Conservation (phyloP, 1,140 invertebrate species). For the Drosophila melanogaster region Release_6_plus_ISO1_MT NT_033777.3:26626001-26626500, state of each 20-base stretch:
- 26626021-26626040: slow-evolving; percentile 70
- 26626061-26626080: slow-evolving; percentile 49
- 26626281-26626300: slow-evolving; percentile 60
- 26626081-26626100: slow-evolving; percentile 23
- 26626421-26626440: slow-evolving; percentile 76
- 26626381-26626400: slow-evolving; percentile 74
- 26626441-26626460: slow-evolving; percentile 55
- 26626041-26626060: slow-evolving; percentile 66
- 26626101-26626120: slow-evolving; percentile 46
- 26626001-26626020: slow-evolving; percentile 56
- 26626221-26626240: slow-evolving; percentile 79
- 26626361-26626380: slow-evolving; percentile 74
- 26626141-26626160: slow-evolving; percentile 70
- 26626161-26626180: slow-evolving; percentile 65
- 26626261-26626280: slow-evolving; percentile 59
- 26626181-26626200: slow-evolving; percentile 76
- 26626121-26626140: slow-evolving; percentile 77
- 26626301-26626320: slow-evolving; percentile 61
- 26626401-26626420: slow-evolving; percentile 82
- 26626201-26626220: slow-evolving; percentile 70
- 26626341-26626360: slow-evolving; percentile 72
- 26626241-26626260: slow-evolving; percentile 81
- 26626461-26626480: slow-evolving; percentile 55
- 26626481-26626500: slow-evolving; percentile 70
- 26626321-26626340: slow-evolving; percentile 76